Conservation (phyloP, 2,888 invertebrate genomes). For the Drosophila diplacantha region DNA sequence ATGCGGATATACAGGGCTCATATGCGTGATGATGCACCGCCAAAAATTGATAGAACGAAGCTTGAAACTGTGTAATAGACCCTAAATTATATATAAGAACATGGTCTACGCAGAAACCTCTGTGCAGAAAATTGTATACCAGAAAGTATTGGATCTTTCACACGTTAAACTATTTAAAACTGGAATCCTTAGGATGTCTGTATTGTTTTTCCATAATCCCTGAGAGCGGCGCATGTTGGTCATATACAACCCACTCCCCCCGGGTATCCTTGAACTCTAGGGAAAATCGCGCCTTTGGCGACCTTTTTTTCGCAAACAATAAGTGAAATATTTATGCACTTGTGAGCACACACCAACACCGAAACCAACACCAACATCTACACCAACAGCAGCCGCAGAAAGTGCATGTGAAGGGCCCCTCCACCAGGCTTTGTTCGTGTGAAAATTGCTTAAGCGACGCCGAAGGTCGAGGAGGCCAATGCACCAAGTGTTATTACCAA, state of each 20-base stretch:
- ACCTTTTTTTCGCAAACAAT: constrained; percentile 44
- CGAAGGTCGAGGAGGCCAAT: constrained; percentile 29
- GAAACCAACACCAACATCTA: neutral
- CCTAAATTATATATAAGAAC: no score
- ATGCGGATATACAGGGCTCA: constrained; percentile 18
- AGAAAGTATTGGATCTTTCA: neutral
- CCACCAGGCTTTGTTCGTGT: constrained; percentile 17
- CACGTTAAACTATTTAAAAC: neutral
- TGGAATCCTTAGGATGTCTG: neutral
- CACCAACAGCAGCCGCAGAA: constrained; percentile 11
- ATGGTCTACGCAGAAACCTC: neutral
- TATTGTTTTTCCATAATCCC: neutral
- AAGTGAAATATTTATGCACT: constrained; percentile 46
- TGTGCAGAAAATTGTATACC: neutral
- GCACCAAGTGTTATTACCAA: constrained; percentile 28
- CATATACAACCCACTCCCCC: constrained; percentile 9
- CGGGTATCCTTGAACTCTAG: constrained; percentile 43
- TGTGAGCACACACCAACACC: constrained; percentile 19
- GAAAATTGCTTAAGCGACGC: constrained; percentile 21
- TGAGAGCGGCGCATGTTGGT: neutral
- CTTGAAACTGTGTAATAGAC: neutral
- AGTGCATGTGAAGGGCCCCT: constrained; percentile 22
- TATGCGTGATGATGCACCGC: constrained; percentile 7
- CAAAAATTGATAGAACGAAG: neutral
- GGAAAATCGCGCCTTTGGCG: constrained; percentile 21